These are phyloP conservation scores for Gambelia wislizenii DNA, from an alignment of 2,797 vertebrate genomes.

Conservation along the genomic window DNA sequence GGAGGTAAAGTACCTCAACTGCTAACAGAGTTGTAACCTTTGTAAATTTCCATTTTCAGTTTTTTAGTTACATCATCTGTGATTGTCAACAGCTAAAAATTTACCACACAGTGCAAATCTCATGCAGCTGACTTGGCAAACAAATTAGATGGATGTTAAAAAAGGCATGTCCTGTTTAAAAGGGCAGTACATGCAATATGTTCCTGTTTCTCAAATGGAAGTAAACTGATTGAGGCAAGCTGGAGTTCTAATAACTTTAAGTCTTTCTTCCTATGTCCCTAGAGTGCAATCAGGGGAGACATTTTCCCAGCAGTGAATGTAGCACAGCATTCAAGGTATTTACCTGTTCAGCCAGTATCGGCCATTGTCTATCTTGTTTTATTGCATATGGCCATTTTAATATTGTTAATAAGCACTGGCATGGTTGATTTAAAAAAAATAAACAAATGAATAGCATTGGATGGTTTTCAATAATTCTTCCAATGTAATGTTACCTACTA, in stretches of 20 bases:
- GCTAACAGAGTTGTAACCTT: not conserved
- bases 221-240: not conserved
- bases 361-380: not conserved
- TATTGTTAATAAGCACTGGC: not conserved
- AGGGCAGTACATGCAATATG: not conserved
- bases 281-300: not conserved
- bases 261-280: not conserved
- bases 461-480: not conserved
- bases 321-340: not conserved
- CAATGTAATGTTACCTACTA: not conserved
- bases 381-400: slow-evolving; percentile 9
- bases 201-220: not conserved
- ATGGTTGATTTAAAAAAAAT: too few relatives aligned
- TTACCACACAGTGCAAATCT: not conserved
- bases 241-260: not conserved
- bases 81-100: not conserved
- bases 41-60: not conserved
- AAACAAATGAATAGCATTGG: not conserved
- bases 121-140: not conserved
- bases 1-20: not conserved
- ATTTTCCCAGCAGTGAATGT: not conserved
- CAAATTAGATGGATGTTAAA: not conserved
- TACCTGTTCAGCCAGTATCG: not conserved
- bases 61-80: slow-evolving; percentile 5
- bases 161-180: not conserved